Conservation (phyloP, 2,888 invertebrate species). For the Catocala nupta region DNA sequence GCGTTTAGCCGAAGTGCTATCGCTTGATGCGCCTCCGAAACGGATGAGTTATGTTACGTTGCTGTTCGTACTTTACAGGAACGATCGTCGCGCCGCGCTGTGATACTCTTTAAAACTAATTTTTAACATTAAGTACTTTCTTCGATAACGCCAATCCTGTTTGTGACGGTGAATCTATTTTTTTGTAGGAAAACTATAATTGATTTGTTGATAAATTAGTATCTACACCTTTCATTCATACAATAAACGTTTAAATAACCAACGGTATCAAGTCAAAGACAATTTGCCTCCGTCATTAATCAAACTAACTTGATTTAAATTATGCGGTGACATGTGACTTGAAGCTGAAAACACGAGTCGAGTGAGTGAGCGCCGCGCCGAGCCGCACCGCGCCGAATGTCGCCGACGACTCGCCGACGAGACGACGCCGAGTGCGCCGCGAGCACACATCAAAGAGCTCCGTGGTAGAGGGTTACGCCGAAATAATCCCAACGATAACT, state of each 20-base stretch:
- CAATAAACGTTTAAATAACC: constrained; percentile 15
- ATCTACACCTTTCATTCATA: constrained; percentile 5
- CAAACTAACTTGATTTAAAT: constrained; percentile 68
- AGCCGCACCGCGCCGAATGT: constrained; percentile 23
- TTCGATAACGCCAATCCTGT: too few relatives aligned
- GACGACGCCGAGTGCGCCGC: constrained; percentile 26
- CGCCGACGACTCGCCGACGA: constrained; percentile 16
- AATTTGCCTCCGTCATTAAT: constrained; percentile 62
- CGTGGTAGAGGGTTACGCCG: constrained; percentile 49
- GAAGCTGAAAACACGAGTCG: constrained; percentile 53
- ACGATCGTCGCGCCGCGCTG: constrained; percentile 8
- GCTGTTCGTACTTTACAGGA: constrained; percentile 8
- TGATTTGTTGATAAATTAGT: not conserved
- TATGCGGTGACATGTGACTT: constrained; percentile 58
- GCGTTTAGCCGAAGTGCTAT: constrained; percentile 38
- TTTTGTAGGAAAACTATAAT: not conserved
- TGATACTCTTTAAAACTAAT: constrained; percentile 3
- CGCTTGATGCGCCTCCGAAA: constrained; percentile 31
- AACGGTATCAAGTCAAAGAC: constrained; percentile 37
- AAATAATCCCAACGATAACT: constrained; percentile 70
- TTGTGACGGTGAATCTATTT: too few relatives aligned
- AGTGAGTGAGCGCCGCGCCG: constrained; percentile 25
- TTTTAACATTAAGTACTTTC: not conserved
- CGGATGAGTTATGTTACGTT: constrained; percentile 14
- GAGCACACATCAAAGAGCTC: constrained; percentile 70